A percentile compares a stretch with the other conserved stretches of the same genome.
Conservation (phyloP, 2,113 vertebrate species). For the Leucoraja erinaceus region DNA sequence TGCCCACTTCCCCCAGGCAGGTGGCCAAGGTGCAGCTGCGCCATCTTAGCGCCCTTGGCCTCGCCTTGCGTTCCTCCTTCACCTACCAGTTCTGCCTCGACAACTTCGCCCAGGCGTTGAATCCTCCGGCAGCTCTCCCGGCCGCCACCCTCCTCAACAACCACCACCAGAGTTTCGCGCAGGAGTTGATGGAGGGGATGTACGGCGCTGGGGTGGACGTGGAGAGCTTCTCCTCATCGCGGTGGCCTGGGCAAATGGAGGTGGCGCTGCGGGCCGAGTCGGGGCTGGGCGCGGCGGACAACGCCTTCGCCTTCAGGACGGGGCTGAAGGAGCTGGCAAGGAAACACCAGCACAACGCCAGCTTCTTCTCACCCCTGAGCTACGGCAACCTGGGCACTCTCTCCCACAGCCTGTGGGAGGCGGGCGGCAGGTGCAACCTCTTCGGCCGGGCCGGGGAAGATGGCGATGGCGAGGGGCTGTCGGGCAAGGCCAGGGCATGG, state of each 20-base stretch:
- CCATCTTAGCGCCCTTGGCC: conserved; percentile 71
- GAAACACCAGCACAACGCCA: conserved; percentile 77
- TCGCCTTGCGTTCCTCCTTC: conserved; percentile 76
- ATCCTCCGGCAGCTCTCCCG: conserved; percentile 78
- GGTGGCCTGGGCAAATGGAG: conserved; percentile 82
- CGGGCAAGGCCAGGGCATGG: conserved; percentile 74
- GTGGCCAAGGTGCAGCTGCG: conserved; percentile 75
- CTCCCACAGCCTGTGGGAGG: conserved; percentile 82
- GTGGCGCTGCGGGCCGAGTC: conserved; percentile 77
- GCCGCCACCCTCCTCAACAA: conserved; percentile 74
- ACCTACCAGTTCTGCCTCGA: conserved; percentile 85
- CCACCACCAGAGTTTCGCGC: conserved; percentile 79
- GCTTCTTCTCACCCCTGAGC: conserved; percentile 76
- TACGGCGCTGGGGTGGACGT: conserved; percentile 79
- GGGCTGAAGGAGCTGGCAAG: conserved; percentile 86
- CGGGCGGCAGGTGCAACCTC: conserved; percentile 62
- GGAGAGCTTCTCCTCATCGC: conserved; percentile 76
- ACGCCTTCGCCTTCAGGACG: conserved; percentile 83
- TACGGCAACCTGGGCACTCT: conserved; percentile 70
- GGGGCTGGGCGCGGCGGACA: conserved; percentile 76
- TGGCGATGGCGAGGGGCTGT: conserved; percentile 65
- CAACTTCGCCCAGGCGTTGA: conserved; percentile 68
- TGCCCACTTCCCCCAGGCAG: conserved; percentile 76
- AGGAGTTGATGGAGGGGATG: conserved; percentile 82
- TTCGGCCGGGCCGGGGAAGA: conserved; percentile 55